These are phyloP conservation scores for Coregonus sp. DNA, from an alignment of 2,797 vertebrate genomes.

Conservation along the genomic window DNA sequence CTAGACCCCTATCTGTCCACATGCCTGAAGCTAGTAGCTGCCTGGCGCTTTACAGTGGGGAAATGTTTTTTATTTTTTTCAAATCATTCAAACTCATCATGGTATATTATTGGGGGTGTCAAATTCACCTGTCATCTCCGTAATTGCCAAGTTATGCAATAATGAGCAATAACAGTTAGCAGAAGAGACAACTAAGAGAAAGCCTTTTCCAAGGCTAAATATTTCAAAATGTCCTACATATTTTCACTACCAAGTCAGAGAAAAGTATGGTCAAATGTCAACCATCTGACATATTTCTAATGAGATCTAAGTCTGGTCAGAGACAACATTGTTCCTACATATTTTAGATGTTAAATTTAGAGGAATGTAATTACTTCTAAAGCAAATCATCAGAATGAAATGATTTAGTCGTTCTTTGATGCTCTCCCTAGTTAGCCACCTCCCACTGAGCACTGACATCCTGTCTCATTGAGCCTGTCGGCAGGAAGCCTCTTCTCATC, in stretches of 20 bases:
- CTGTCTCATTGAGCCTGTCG: conserved; percentile 54
- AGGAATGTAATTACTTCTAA: conserved; percentile 61
- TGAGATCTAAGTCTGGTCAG: neutral
- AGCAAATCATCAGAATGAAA: conserved; percentile 53
- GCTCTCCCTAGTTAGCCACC: conserved; percentile 69
- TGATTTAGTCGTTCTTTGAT: conserved; percentile 72
- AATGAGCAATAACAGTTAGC: neutral
- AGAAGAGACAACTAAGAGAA: neutral
- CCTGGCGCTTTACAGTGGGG: too few species aligned
- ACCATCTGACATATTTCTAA: neutral
- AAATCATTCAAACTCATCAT: too few species aligned
- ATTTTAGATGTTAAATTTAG: conserved; percentile 62
- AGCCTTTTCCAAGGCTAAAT: neutral
- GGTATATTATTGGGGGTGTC: too few species aligned
- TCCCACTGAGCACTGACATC: conserved; percentile 73
- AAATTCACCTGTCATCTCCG: neutral
- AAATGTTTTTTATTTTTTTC: too few species aligned
- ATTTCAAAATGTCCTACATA: neutral
- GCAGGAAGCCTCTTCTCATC: conserved; percentile 70
- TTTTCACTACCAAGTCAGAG: neutral
- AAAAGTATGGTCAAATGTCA: neutral
- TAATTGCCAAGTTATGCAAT: neutral
- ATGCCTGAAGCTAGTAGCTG: too few species aligned
- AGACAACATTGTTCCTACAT: conserved; percentile 14
- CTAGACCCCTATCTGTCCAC: too few species aligned